These are phyloP conservation scores for Phoebastria nigripes DNA, from an alignment of 2,797 vertebrate species.

Conservation along the genomic window DNA sequence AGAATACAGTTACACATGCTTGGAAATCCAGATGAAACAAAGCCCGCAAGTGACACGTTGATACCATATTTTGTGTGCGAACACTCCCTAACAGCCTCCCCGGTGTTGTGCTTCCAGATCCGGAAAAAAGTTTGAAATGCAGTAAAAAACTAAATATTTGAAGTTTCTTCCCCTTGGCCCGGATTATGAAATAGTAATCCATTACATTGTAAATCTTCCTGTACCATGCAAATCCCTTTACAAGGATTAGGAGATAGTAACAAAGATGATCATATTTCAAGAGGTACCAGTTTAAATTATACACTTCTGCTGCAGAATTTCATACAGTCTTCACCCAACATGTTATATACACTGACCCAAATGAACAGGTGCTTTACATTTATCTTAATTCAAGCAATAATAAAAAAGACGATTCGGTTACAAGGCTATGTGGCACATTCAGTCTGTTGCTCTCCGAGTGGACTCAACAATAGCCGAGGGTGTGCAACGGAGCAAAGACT, in stretches of 20 bases:
- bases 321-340: neutral
- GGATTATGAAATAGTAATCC: constrained; percentile 58
- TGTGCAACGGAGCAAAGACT: constrained; percentile 46
- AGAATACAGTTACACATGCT: constrained; percentile 79
- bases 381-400: neutral
- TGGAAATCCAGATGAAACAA: constrained; percentile 48
- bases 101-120: neutral
- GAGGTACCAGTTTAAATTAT: neutral
- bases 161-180: neutral
- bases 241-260: constrained; percentile 50
- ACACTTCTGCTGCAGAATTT: neutral
- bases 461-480: constrained; percentile 26
- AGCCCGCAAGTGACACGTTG: rapidly evolving
- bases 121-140: neutral
- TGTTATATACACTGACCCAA: neutral
- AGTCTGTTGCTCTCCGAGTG: neutral
- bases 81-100: neutral
- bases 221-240: constrained; percentile 47
- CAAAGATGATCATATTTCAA: constrained; percentile 26
- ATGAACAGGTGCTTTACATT: neutral
- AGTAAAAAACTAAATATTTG: neutral
- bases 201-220: constrained; percentile 41
- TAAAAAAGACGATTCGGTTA: neutral
- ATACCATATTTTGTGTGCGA: neutral
- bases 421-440: neutral